Base-by-base conservation (phyloP, 2,888 invertebrate genomes). In the Adelphocoris suturalis region DNA sequence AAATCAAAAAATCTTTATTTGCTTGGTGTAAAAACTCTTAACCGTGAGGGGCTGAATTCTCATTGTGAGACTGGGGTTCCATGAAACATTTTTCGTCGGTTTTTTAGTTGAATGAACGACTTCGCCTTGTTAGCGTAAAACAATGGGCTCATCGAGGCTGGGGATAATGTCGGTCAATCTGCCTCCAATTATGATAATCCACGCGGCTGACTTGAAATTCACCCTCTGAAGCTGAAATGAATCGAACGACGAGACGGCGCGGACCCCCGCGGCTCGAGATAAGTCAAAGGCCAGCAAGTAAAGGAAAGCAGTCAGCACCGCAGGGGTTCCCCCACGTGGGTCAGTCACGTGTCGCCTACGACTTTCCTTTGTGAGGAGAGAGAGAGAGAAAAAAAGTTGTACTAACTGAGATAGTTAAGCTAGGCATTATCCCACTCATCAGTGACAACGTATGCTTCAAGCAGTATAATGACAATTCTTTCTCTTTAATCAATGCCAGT, bases 131-230 rank as follows among this genome's bases (percentile, higher is more conserved):
- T 68, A 68, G 68, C 23, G 23, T 68, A 27, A 68, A 68, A 68
- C 68, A 68, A 68, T 68, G 68, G 68, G 68, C 23, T 19, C 68
- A 68, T 16, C 23, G 68, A 68, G 19, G 68, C 19, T 23, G 13
- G 68, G 68, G 23, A 68, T 68, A 23, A 68, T 68, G 68, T 23
- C 19, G 23, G 68, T 68, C 68, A 68, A 68, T 68, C 68, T 68
- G 68, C 68, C 23, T 68, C 68, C 68, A 68, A 68, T 68, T 68
- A 68, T 68, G 68, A 68, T 68, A 68, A 68, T 68, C 68, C 68
- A 23, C 68, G 68, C 68, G 68, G 68, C 68, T 68, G 68, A 68
- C 5, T 68, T 23, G 19, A 23, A 68, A 23, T 13, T 9, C 61
- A n/a, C n/a, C 61, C 61, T 68, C 23, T 23, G 12, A 23, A 19